Conservation (phyloP, 2,797 vertebrate species). For the Phrynocephalus guinanensis region DNA sequence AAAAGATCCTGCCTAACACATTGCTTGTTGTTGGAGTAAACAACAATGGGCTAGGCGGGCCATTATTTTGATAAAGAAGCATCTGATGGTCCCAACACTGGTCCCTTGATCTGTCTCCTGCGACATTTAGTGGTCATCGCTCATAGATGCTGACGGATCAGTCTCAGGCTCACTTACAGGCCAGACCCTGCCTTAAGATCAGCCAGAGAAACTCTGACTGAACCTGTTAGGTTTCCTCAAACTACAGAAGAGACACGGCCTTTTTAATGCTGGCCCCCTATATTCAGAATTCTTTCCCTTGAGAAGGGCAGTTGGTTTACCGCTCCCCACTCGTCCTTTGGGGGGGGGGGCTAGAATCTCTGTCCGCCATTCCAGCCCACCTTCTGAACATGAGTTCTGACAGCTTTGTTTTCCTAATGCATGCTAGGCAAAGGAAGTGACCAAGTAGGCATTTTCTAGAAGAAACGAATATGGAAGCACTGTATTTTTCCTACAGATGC, state of each 20-base stretch:
- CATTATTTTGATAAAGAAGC: too few species aligned
- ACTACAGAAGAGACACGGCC: neutral
- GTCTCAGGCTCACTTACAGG: neutral
- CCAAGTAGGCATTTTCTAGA: neutral
- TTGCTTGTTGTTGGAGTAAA: too few species aligned
- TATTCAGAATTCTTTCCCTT: neutral
- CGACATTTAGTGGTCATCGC: neutral
- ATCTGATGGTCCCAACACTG: too few species aligned
- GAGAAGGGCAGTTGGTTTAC: neutral
- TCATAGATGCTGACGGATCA: neutral
- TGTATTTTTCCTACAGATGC: neutral
- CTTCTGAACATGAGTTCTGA: too few species aligned
- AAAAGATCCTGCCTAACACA: too few species aligned
- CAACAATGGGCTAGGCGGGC: too few species aligned
- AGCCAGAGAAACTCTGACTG: neutral
- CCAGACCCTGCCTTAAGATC: neutral
- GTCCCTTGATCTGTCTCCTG: too few species aligned
- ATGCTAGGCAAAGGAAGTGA: too few species aligned
- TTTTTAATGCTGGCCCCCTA: neutral
- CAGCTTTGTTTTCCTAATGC: neutral
- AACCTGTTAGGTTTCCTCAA: neutral
- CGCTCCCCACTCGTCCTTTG: too few species aligned
- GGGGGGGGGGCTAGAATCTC: too few species aligned
- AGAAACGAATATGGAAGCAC: rapidly evolving
- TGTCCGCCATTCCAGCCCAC: too few species aligned